Base-by-base conservation (phyloP, 2,113 vertebrate genomes). In the Ptilonorhynchus violaceus region DNA sequence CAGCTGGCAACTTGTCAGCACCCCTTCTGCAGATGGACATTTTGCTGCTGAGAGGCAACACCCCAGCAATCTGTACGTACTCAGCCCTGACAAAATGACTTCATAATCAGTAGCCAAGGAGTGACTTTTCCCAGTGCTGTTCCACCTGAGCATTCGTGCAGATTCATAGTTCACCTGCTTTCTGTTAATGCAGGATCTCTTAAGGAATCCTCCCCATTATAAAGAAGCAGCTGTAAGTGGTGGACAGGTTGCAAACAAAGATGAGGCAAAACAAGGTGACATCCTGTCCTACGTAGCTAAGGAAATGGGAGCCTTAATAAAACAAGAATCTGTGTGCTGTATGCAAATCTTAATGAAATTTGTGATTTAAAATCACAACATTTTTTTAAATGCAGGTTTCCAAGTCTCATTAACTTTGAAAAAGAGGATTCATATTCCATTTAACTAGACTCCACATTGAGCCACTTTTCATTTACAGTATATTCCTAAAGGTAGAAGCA, bases 401-500 rank as follows among this genome's bases (percentile, higher is more conserved):
- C 52, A 96, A 96, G 88, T 84, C 93, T 96, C 97, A 97, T 98
- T 98, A 97, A 97, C 94, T 97, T 96, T 75, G 96, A 95, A 97
- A 93, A 96, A 96, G 93, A 94, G 95, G 89, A 97, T 97, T 97
- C 96, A 96, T 97, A 96, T 91, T 97, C 92, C 95, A 69, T 96
- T 98, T 98, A 98, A 96, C 94, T 94, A 95, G 97, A 93, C 93
- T 97, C 97, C 98, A 98, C 91, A 94, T 92, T 92, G 97, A 92
- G 96, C 93, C 95, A 72, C 72, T 97, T 98, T 98, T 95, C 97
- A 97, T 97, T 98, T 97, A 97, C 93, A 96, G 92, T 97, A 60
- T 97, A 96, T 96, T 98, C 96, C 96, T 98, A 97, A 98, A 98
- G 97, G 97, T 98, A 93, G 97, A 96, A 97, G 92, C 97, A 98